Conservation (phyloP, 2,888 invertebrate genomes). For the Pherbina coryleti region DNA sequence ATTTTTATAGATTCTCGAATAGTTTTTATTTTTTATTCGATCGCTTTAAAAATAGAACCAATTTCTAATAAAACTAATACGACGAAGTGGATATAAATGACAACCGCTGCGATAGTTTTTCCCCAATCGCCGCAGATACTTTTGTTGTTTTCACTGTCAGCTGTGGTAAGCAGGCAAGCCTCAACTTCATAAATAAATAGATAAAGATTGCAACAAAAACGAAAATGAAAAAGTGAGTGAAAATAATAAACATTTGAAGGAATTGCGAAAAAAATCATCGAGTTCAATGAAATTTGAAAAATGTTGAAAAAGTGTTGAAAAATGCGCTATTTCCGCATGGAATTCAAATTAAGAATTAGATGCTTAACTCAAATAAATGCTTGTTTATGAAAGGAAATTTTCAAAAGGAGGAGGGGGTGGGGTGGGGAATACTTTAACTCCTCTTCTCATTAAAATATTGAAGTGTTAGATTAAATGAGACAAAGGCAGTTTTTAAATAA, state of each 20-base stretch:
- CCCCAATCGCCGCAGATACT: neutral
- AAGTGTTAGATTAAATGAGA: too few relatives aligned
- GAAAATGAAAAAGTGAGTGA: neutral
- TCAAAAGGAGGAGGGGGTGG: too few relatives aligned
- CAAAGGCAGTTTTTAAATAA: too few relatives aligned
- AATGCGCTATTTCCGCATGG: slow-evolving; percentile 3
- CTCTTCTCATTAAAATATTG: too few relatives aligned
- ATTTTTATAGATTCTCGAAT: neutral
- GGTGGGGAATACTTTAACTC: too few relatives aligned
- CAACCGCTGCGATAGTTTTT: neutral
- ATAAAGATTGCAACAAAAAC: neutral
- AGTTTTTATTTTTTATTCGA: neutral
- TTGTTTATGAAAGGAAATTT: neutral
- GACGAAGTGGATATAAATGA: neutral
- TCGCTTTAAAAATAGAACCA: neutral
- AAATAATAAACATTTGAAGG: slow-evolving; percentile 7
- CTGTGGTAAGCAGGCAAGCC: neutral
- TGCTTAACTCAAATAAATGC: neutral
- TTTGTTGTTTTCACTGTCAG: neutral
- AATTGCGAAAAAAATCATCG: neutral
- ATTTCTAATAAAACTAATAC: slow-evolving; percentile 9
- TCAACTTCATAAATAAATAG: neutral
- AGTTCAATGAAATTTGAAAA: slow-evolving; percentile 28
- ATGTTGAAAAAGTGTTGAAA: slow-evolving; percentile 8
- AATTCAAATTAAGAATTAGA: neutral